phyloP scores from a whole-genome alignment of 2,797 vertebrate species.

The Leontocebus nigricollis region DNA sequence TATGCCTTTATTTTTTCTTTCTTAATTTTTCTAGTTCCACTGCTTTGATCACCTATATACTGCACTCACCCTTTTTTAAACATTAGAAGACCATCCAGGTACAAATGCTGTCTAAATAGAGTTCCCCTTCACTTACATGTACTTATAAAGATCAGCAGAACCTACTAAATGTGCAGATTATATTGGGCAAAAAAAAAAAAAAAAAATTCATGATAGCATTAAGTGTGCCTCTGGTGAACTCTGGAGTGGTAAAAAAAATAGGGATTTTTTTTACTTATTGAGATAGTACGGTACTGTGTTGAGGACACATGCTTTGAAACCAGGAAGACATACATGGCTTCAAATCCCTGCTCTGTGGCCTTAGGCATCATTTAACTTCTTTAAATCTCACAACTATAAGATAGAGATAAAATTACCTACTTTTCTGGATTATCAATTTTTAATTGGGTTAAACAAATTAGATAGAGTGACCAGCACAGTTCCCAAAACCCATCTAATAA shows the following conservation, averaged over 20 bases:
- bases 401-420: background rate
- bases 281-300: background rate
- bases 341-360: background rate
- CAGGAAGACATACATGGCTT: background rate
- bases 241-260: constrained; percentile 16
- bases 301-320: background rate
- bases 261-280: background rate
- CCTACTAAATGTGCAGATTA: background rate
- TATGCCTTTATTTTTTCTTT: background rate
- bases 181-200: background rate
- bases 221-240: background rate
- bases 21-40: background rate
- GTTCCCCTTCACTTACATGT: background rate
- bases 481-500: background rate
- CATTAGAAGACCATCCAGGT: background rate
- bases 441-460: background rate
- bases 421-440: background rate
- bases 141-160: background rate
- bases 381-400: background rate
- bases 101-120: background rate
- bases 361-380: background rate
- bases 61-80: background rate
- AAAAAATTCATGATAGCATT: background rate
- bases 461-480: background rate
- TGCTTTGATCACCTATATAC: background rate